phyloP scores from a whole-genome alignment of 64 coral and sea anemone genomes.

The Montipora foliosa region DNA sequence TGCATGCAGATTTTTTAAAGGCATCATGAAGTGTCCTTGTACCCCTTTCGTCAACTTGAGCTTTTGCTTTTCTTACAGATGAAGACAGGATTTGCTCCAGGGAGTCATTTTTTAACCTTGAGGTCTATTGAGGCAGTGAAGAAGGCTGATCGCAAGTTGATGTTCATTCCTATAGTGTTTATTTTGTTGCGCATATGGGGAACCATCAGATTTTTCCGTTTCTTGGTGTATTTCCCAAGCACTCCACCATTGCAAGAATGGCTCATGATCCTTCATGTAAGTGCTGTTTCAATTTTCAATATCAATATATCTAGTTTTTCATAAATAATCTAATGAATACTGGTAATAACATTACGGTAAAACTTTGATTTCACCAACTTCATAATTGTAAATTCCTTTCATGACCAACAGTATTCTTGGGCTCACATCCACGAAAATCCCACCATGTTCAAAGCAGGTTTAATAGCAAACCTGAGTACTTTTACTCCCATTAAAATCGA shows the following conservation, averaged over 20 bases:
- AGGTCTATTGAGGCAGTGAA: constrained; percentile 25
- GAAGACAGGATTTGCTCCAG: constrained; percentile 19
- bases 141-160: constrained; percentile 65
- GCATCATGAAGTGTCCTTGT: background rate
- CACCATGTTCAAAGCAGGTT: no score
- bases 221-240: background rate
- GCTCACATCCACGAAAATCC: no score
- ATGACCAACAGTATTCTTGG: no score
- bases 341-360: no score
- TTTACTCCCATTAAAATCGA: no score
- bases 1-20: no score
- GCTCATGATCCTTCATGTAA: background rate
- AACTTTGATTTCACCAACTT: no score
- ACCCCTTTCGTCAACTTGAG: background rate
- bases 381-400: no score
- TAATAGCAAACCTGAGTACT: no score
- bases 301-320: no score
- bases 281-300: background rate
- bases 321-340: no score
- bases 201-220: constrained; percentile 70
- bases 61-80: background rate
- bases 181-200: constrained; percentile 80
- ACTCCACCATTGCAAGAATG: background rate
- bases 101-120: constrained; percentile 8
- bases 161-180: constrained; percentile 75